A percentile compares a stretch with the other conserved stretches of the same genome.
phyloP scores from a whole-genome alignment of 2,797 vertebrate genomes.

The Sebastes umbrosus region DNA sequence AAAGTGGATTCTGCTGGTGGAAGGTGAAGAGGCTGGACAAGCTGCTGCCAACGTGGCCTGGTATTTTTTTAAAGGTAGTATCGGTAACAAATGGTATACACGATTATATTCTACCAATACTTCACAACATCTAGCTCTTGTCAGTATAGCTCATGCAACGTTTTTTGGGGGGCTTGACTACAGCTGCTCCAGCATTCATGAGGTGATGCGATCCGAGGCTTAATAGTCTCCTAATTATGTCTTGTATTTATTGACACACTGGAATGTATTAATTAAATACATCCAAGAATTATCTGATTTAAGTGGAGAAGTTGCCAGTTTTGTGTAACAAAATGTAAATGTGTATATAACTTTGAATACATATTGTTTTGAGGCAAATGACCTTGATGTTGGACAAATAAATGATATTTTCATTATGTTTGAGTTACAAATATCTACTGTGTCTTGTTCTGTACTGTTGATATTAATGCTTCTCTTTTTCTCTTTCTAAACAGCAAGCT shows the following conservation, averaged over 20 bases:
- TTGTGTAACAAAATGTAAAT: constrained; percentile 60
- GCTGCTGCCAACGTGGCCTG: constrained; percentile 96
- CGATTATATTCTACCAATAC: constrained; percentile 70
- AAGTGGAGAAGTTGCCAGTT: constrained; percentile 25
- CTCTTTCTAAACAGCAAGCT: constrained; percentile 86
- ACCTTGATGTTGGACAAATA: constrained; percentile 73
- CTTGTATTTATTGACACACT: constrained; percentile 46
- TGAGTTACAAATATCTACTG: constrained; percentile 66
- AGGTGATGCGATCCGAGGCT: constrained; percentile 11
- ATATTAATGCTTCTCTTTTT: constrained; percentile 85
- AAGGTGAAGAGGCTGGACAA: constrained; percentile 97
- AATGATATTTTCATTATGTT: constrained; percentile 78
- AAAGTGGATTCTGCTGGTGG: constrained; percentile 99
- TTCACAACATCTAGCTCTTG: constrained; percentile 59
- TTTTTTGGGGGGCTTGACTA: constrained; percentile 14
- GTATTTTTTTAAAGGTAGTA: constrained; percentile 99
- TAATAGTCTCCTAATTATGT: constrained; percentile 16
- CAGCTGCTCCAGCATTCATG: constrained; percentile 23
- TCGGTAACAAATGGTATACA: constrained; percentile 89
- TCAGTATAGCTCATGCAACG: constrained; percentile 30
- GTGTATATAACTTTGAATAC: constrained; percentile 63
- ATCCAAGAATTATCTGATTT: constrained; percentile 25
- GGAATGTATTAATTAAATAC: constrained; percentile 35
- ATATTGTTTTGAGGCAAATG: constrained; percentile 65
- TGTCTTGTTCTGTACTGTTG: constrained; percentile 68